Conservation (phyloP, 2,797 vertebrate genomes). For the Arnoldichthys spilopterus region DNA sequence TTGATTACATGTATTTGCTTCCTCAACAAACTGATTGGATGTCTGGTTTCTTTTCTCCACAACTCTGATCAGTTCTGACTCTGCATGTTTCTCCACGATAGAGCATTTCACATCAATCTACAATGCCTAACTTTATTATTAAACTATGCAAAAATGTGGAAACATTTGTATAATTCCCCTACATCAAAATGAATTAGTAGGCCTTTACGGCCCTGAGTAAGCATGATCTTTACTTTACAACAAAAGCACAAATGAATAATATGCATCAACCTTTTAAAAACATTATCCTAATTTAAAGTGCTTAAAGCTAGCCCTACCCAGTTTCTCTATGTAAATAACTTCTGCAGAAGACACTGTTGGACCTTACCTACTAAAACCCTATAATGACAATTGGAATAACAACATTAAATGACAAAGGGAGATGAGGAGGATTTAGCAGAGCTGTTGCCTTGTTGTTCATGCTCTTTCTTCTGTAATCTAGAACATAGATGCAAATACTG, state of each 20-base stretch:
- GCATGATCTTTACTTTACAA: background rate
- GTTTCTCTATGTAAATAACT: background rate
- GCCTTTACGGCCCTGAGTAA: background rate
- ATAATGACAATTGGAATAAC: background rate
- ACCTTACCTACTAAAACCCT: background rate
- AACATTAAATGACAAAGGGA: constrained; percentile 12
- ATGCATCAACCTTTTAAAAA: no score
- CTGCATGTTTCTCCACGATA: background rate
- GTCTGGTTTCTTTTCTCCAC: background rate
- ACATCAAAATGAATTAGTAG: background rate
- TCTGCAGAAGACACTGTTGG: background rate
- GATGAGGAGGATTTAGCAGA: constrained; percentile 18
- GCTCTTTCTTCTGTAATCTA: constrained; percentile 72
- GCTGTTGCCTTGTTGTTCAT: constrained; percentile 58
- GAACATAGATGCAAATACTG: constrained; percentile 90
- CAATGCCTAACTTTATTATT: background rate
- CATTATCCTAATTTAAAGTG: background rate
- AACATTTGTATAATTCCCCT: background rate
- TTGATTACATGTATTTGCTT: no score
- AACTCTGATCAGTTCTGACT: background rate
- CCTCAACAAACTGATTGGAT: background rate
- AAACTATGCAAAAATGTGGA: background rate
- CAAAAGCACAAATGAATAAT: background rate
- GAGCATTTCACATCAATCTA: background rate
- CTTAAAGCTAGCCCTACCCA: background rate